A percentile compares a stretch with the other conserved stretches of the same genome.
Evolutionary conservation across 2,113 vertebrate species (phyloP).

Genomic region (Cryptomyrus ogoouensis): DNA sequence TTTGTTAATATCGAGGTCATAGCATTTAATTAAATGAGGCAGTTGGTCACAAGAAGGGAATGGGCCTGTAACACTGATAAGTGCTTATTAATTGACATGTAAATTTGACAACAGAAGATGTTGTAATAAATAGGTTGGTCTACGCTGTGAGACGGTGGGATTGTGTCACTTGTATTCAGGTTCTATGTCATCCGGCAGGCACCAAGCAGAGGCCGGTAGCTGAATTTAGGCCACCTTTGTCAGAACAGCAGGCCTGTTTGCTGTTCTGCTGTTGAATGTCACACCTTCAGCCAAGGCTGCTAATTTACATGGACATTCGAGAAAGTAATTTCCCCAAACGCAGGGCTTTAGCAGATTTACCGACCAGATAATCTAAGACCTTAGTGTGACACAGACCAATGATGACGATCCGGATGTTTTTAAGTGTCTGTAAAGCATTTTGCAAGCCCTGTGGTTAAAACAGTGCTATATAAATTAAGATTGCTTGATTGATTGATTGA

Average conservation of each 20-base stretch:
- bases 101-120: background rate
- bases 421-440: background rate
- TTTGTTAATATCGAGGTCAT: background rate
- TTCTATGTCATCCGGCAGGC: background rate
- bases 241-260: background rate
- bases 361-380: background rate
- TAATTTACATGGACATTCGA: background rate
- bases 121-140: background rate
- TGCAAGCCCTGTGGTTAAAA: background rate
- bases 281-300: background rate
- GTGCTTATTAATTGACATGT: background rate
- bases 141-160: background rate
- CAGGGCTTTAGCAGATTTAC: background rate
- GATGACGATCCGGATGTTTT: background rate
- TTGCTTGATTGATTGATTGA: background rate
- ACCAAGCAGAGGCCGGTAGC: background rate
- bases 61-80: background rate
- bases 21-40: background rate
- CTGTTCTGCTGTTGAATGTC: background rate
- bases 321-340: background rate
- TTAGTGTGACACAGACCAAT: background rate
- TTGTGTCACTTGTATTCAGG: background rate
- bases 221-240: background rate
- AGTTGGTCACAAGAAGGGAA: background rate
- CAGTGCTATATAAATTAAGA: background rate